phyloP scores from a whole-genome alignment of 2,113 vertebrate species.

The Odocoileus virginianus region DNA sequence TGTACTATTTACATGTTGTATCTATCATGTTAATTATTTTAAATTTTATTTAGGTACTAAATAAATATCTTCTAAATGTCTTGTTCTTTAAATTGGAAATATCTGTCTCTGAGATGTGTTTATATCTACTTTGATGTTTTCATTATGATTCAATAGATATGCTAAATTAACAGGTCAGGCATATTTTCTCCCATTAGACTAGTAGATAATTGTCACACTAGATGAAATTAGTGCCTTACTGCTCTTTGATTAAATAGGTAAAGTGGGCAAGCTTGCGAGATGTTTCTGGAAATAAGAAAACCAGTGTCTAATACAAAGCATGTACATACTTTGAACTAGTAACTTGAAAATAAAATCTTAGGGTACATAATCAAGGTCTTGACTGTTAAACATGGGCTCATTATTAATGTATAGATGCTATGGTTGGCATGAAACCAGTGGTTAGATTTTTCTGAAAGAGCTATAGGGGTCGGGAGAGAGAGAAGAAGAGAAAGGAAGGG shows the following conservation, averaged over 20 bases:
- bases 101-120: not conserved
- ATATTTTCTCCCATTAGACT: not conserved
- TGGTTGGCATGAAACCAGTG: not conserved
- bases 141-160: not conserved
- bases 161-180: not conserved
- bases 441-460: not conserved
- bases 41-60: not conserved
- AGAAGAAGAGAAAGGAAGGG: not conserved
- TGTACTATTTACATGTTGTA: not conserved
- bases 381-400: not conserved
- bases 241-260: not conserved
- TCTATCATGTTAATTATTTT: not conserved
- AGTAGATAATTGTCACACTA: not conserved
- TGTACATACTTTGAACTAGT: not conserved
- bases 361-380: not conserved
- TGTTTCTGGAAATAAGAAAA: not conserved
- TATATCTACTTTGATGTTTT: not conserved
- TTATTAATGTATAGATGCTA: not conserved
- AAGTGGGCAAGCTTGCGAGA: not conserved
- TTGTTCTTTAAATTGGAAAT: not conserved
- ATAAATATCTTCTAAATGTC: not conserved
- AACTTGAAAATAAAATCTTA: not conserved
- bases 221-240: not conserved
- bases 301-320: not conserved
- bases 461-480: not conserved